Evolutionary conservation across 1,140 invertebrate species (phyloP).

Genomic region (Magallana angulata): DNA sequence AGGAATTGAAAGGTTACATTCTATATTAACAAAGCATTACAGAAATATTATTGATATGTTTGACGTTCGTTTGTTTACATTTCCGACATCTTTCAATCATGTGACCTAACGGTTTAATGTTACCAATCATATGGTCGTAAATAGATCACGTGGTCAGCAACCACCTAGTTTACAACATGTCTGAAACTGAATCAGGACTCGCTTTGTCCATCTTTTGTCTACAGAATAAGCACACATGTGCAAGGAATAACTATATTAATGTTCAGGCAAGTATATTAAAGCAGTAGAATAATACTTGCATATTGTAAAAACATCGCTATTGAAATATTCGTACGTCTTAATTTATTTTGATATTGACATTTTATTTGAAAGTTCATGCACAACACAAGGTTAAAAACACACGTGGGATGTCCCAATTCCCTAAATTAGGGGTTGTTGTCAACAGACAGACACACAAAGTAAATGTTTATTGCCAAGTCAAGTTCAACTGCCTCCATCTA

Average conservation of each 20-base stretch:
- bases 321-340: background rate
- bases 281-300: background rate
- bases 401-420: background rate
- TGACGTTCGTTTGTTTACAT: slow-evolving; percentile 6
- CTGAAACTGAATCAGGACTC: slow-evolving; percentile 50
- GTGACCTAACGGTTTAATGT: slow-evolving; percentile 47
- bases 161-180: slow-evolving; percentile 76
- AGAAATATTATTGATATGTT: no score
- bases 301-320: background rate
- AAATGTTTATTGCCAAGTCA: no score
- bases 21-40: no score
- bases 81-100: slow-evolving; percentile 61
- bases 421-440: no score
- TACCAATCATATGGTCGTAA: slow-evolving; percentile 51
- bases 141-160: slow-evolving; percentile 72
- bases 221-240: background rate
- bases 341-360: background rate
- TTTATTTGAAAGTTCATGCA: background rate
- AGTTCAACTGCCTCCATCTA: no score
- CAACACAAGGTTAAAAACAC: slow-evolving; percentile 20
- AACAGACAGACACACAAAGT: no score
- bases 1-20: no score
- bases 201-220: slow-evolving; percentile 28
- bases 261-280: background rate
- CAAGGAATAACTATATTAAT: background rate